Conservation (phyloP, 1,140 invertebrate species). For the Drosophila nasuta region DNA sequence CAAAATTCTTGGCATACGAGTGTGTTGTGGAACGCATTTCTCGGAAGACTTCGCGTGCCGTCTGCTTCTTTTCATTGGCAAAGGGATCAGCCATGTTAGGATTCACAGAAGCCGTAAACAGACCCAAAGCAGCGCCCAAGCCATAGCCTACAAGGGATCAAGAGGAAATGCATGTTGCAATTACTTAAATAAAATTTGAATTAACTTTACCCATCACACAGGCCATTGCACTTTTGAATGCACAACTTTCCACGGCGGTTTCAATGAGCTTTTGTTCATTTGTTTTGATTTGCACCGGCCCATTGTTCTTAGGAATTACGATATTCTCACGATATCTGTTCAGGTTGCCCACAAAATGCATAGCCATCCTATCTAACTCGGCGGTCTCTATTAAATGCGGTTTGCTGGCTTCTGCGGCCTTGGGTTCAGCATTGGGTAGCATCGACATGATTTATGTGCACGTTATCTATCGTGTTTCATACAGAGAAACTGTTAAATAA, state of each 20-base stretch:
- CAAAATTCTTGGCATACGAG: slow-evolving; percentile 99
- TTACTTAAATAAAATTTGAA: background rate
- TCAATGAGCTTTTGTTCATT: slow-evolving; percentile 96
- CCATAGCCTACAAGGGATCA: slow-evolving; percentile 91
- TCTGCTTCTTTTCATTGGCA: slow-evolving; percentile 92
- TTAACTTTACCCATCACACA: slow-evolving; percentile 92
- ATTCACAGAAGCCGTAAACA: slow-evolving; percentile 98
- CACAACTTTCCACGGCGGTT: slow-evolving; percentile 94
- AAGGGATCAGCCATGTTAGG: slow-evolving; percentile 91
- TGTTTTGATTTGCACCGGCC: slow-evolving; percentile 91
- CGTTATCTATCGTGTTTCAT: slow-evolving; percentile 29
- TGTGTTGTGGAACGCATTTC: slow-evolving; percentile 97
- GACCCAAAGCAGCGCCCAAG: slow-evolving; percentile 95
- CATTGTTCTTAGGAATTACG: slow-evolving; percentile 91
- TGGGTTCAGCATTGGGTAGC: slow-evolving; percentile 39
- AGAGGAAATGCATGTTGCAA: slow-evolving; percentile 38
- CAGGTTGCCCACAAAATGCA: slow-evolving; percentile 88
- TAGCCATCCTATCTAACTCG: slow-evolving; percentile 87
- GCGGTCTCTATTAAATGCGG: slow-evolving; percentile 84
- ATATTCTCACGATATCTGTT: slow-evolving; percentile 91
- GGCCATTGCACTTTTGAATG: slow-evolving; percentile 95
- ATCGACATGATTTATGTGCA: slow-evolving; percentile 55
- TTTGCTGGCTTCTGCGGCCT: slow-evolving; percentile 17
- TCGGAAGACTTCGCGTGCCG: slow-evolving; percentile 91
- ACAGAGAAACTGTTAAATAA: slow-evolving; percentile 43